Base-by-base conservation (phyloP, 2,888 invertebrate species). In the Himalopsyche japonica region DNA sequence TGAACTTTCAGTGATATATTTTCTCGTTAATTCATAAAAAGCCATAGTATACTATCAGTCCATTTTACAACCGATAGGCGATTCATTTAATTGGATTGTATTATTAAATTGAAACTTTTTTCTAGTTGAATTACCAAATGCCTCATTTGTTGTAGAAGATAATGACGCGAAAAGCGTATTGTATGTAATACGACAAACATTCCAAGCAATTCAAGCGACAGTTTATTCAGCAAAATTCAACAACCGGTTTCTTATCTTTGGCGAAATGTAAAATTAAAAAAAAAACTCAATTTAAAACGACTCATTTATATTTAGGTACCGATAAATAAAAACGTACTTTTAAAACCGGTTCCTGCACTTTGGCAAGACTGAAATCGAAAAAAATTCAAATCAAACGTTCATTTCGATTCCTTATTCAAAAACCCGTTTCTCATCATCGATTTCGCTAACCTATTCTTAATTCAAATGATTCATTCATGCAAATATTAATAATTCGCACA, bases 221-320 rank as follows among this genome's bases (percentile, higher is more conserved):
- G 27, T 70, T 70, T 70, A 70, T 70, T 70, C 64, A 64, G 20
- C 64, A 64, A 64, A 64, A 64, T 20, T 64, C 15, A 43, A 70
- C 70, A 70, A 70, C 70, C 70, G 70, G 70, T 70, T 70, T 30
- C 20, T 70, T 70, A 70, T 70, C 70, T 70, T 70, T 70, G 70
- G 70, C 70, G 70, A 70, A 70, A 70, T 70, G 70, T 70, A 70
- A 70, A n/a, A n/a, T n/a, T n/a, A n/a, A n/a, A n/a, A n/a, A 70
- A 70, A 70, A 70, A 70, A 27, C 8, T 30, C 8, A 1, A 70
- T 70, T 30, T 70, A 70, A 70, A 70, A 70, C 27, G 30, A 70
- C 70, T 70, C 12, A 70, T 70, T 70, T 70, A 30, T 70, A 70
- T 70, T 30, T 70, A 70, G 70, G 70, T 70, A 70, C 70, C 70